Evolutionary conservation across 2,888 invertebrate species (phyloP).

Genomic region (Hirtodrosophila duncani): DNA sequence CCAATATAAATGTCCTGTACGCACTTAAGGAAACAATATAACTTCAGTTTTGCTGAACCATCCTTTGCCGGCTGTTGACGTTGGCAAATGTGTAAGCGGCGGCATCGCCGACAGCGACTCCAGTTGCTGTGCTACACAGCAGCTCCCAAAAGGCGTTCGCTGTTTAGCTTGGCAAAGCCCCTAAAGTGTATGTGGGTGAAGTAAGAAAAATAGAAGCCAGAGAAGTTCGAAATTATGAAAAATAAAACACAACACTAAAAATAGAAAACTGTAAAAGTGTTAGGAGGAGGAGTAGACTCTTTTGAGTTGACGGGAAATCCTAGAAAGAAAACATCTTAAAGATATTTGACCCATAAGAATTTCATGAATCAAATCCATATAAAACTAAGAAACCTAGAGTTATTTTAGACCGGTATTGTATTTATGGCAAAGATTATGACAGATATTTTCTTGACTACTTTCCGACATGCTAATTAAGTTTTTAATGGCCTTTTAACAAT

Average conservation of each 20-base stretch:
- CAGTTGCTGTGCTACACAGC: too few relatives aligned
- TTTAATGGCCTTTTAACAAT: too few relatives aligned
- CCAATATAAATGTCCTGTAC: constrained; percentile 66
- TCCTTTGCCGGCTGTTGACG: constrained; percentile 39
- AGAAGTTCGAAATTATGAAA: constrained; percentile 16
- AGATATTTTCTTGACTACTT: too few relatives aligned
- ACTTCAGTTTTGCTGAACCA: constrained; percentile 45
- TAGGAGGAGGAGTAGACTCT: too few relatives aligned
- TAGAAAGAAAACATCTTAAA: not conserved
- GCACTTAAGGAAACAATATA: constrained; percentile 62
- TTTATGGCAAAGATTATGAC: too few relatives aligned
- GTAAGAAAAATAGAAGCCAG: constrained; percentile 31
- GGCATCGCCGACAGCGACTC: constrained; percentile 33
- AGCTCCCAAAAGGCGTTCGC: constrained; percentile 33
- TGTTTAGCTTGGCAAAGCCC: constrained; percentile 35
- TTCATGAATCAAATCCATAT: too few relatives aligned
- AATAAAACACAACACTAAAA: not conserved
- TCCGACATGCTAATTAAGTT: too few relatives aligned
- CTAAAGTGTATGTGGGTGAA: constrained; percentile 38
- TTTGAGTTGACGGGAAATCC: not conserved
- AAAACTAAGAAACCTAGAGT: too few relatives aligned
- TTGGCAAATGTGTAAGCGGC: constrained; percentile 62
- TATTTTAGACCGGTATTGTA: too few relatives aligned
- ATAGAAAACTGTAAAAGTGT: constrained; percentile 12
- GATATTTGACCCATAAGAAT: too few relatives aligned